A percentile compares a stretch with the other conserved stretches of the same genome.
Conservation (phyloP, 2,797 vertebrate genomes). For the Cottoperca gobio region DNA sequence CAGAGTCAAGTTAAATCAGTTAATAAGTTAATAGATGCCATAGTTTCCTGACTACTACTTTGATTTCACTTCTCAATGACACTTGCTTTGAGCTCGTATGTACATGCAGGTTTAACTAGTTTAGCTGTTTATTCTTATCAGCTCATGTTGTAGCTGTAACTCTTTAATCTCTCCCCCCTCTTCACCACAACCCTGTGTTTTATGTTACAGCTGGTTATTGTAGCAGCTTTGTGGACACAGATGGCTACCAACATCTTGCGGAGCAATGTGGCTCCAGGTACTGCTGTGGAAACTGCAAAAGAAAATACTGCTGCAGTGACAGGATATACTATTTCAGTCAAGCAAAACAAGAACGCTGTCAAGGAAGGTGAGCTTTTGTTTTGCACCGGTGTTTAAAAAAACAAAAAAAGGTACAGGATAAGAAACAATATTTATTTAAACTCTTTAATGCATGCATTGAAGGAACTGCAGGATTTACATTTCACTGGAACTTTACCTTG, state of each 20-base stretch:
- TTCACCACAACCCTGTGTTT: not conserved
- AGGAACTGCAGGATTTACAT: too few relatives aligned
- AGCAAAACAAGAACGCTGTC: not conserved
- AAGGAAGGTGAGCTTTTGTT: constrained; percentile 15
- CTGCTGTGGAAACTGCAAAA: constrained; percentile 55
- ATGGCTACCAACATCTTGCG: rapidly evolving
- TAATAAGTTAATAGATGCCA: too few relatives aligned
- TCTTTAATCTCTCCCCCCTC: not conserved
- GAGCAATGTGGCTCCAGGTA: not conserved
- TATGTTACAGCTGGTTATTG: constrained; percentile 49
- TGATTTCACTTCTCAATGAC: not conserved
- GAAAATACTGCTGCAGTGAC: constrained; percentile 36
- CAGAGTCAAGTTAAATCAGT: too few relatives aligned
- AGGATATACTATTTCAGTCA: not conserved
- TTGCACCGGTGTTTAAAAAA: not conserved
- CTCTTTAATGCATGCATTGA: too few relatives aligned
- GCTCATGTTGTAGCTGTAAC: not conserved
- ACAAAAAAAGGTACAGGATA: not conserved
- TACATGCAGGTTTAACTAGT: not conserved
- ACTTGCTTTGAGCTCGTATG: not conserved
- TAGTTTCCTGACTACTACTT: not conserved
- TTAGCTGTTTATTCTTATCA: not conserved
- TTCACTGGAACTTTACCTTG: too few relatives aligned
- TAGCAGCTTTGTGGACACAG: rapidly evolving
- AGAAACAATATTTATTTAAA: too few relatives aligned